phyloP scores from a whole-genome alignment of 2,888 invertebrate genomes.

The Diarsia mendica region DNA sequence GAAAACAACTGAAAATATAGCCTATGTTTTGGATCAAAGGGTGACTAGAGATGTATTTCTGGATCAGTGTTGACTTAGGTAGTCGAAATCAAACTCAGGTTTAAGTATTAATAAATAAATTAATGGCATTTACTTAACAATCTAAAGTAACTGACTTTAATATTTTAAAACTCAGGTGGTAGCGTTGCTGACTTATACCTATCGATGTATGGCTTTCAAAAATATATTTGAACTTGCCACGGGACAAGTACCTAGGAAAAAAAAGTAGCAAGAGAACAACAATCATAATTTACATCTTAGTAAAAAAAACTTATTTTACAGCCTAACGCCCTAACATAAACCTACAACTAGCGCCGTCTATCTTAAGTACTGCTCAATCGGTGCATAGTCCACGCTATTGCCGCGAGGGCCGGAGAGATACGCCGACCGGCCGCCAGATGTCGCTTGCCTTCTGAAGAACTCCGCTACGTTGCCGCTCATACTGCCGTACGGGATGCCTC shows the following conservation, averaged over 20 bases:
- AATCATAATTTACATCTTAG: no score
- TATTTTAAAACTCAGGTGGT: background rate
- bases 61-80: background rate
- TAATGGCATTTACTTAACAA: constrained; percentile 42
- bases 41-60: background rate
- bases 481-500: constrained; percentile 92
- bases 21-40: background rate
- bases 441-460: constrained; percentile 79
- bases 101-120: constrained; percentile 34
- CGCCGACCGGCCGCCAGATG: constrained; percentile 74
- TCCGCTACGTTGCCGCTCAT: constrained; percentile 90
- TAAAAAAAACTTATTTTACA: constrained; percentile 5
- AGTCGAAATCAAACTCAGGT: constrained; percentile 13
- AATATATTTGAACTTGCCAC: background rate
- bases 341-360: constrained; percentile 73
- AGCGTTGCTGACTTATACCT: background rate
- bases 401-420: constrained; percentile 63
- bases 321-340: constrained; percentile 1
- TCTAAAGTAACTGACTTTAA: background rate
- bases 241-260: no score
- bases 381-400: constrained; percentile 74
- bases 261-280: no score
- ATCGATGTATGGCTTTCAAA: background rate
- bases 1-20: background rate
- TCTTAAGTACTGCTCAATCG: constrained; percentile 81